phyloP scores from a whole-genome alignment of 2,797 vertebrate genomes.

The Erithacus rubecula region DNA sequence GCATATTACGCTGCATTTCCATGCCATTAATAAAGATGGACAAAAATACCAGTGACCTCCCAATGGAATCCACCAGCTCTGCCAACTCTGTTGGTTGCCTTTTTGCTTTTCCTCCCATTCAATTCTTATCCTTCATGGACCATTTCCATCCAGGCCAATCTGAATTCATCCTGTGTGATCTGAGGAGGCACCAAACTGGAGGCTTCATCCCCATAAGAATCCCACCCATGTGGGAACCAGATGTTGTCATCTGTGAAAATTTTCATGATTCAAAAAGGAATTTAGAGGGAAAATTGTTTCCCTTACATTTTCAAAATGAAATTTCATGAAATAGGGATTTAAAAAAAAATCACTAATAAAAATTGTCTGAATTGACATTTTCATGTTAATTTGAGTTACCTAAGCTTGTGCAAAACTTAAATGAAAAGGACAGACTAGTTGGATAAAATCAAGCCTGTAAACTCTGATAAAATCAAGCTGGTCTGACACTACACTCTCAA shows the following conservation, averaged over 20 bases:
- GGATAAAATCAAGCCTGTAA: background rate
- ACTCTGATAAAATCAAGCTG: background rate
- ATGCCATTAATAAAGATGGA: background rate
- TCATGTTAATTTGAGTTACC: background rate
- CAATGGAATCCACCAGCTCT: constrained; percentile 13
- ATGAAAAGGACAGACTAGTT: background rate
- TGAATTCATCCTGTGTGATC: background rate
- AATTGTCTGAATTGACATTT: background rate
- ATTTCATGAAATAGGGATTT: background rate
- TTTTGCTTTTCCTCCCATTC: background rate
- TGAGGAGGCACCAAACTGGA: background rate
- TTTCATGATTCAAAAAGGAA: background rate
- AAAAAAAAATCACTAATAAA: background rate
- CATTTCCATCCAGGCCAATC: background rate
- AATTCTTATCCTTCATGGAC: background rate
- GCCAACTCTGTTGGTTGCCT: background rate
- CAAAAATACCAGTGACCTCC: constrained; percentile 18
- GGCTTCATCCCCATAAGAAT: background rate
- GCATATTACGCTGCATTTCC: background rate
- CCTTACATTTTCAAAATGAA: background rate
- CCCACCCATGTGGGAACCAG: constrained; percentile 20
- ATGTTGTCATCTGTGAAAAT: background rate
- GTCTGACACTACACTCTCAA: background rate
- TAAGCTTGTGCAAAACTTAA: background rate
- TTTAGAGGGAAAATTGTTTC: background rate